Evolutionary conservation across 2,113 vertebrate genomes (phyloP), one percentile per base, ranked within the genome.

Genomic region (Cercocebus atys): DNA sequence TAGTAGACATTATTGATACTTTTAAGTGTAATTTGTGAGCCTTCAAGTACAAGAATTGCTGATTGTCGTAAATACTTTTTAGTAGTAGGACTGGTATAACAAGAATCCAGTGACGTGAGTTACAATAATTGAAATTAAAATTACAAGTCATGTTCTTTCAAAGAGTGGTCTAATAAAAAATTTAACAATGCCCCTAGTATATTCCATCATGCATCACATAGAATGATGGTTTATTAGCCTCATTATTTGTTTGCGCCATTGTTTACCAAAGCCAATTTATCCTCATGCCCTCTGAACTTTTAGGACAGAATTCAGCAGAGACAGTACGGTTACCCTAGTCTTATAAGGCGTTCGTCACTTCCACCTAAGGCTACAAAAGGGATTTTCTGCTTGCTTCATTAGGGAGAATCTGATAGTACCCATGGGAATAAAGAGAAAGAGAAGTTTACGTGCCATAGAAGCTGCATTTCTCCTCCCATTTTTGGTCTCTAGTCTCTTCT

Each of bases 151-250:
- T 57, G 40, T 0, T 23, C 92, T 89, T 92, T 50, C 68, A 91
- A 90, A 97, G 88, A 94, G 25, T 89, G 86, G 73, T 90, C 90
- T 97, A 96, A 94, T 96, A 97, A 98, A 98, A 89, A 64, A 11
- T 12, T 92, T 96, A 96, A 98, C 95, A 97, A 96, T 96, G 95
- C 57, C 80, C 10, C 61, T 66, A 97, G 84, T 96, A 87, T 97
- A 84, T 94, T 95, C 88, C 40, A 86, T 83, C 25, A 47, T 64
- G 17, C 73, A 96, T 85, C 90, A 87, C 55, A n/a, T 85, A 88
- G 79, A 84, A 79, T 75, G 88, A 95, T 95, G 61, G 83, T 72
- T 96, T 96, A 92, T 96, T 72, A 66, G 27, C 32, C 38, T 84
- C 78, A 40, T 43, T 82, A 57, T 90, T 90, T 97, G 59, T 95